A percentile compares a stretch with the other conserved stretches of the same genome.
phyloP scores from a whole-genome alignment of 1,140 invertebrate species.

The Euura saliciscinereae region DNA sequence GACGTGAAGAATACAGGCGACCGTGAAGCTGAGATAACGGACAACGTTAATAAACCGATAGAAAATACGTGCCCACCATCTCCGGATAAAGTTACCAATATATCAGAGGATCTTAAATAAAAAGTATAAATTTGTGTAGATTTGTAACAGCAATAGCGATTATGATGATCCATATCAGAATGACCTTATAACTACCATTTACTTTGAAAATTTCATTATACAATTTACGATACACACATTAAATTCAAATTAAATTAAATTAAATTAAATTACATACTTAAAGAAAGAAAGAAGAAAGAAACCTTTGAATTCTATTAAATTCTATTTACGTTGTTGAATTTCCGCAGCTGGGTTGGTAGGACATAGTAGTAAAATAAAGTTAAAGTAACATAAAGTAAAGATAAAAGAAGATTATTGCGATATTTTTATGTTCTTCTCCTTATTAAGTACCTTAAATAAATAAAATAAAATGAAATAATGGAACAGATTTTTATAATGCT shows the following conservation, averaged over 20 bases:
- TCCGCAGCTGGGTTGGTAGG: background rate
- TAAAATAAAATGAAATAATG: background rate
- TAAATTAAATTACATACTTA: no score
- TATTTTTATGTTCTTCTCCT: no score
- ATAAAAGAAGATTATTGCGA: background rate
- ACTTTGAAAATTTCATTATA: slow-evolving; percentile 35
- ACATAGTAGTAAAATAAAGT: background rate
- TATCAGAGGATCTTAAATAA: slow-evolving; percentile 14
- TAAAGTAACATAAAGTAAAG: background rate
- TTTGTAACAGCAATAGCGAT: slow-evolving; percentile 34
- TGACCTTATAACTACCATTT: slow-evolving; percentile 43
- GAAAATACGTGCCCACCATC: slow-evolving; percentile 5
- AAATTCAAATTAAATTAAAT: no score
- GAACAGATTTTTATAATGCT: slow-evolving; percentile 29
- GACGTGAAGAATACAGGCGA: slow-evolving; percentile 26
- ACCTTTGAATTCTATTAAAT: slow-evolving; percentile 32
- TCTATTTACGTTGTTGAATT: slow-evolving; percentile 30
- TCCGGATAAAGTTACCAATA: slow-evolving; percentile 14
- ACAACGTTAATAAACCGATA: slow-evolving; percentile 9
- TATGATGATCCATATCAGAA: slow-evolving; percentile 50
- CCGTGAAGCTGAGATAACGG: slow-evolving; percentile 19
- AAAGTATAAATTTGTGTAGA: background rate
- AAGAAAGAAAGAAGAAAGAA: no score
- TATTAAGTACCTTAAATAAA: background rate
- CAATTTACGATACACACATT: background rate